A percentile compares a stretch with the other conserved stretches of the same genome.
Evolutionary conservation across 1,140 invertebrate species (phyloP).

Genomic region (Brachionus angularis): DNA sequence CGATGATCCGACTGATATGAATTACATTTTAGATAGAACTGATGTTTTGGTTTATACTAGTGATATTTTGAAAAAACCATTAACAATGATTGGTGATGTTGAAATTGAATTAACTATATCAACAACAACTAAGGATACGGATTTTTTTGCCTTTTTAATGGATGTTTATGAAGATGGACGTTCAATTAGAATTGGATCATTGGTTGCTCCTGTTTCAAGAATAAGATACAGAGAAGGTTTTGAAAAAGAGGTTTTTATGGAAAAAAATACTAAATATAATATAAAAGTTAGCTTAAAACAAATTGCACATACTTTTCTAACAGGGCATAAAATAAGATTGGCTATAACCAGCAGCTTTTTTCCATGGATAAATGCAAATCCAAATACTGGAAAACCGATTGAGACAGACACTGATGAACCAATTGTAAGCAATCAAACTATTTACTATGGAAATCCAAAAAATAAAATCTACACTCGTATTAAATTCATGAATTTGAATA

Average conservation of each 20-base stretch:
- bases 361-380: constrained; percentile 26
- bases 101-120: constrained; percentile 12
- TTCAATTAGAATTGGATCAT: constrained; percentile 33
- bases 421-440: constrained; percentile 5
- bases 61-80: neutral
- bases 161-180: constrained; percentile 5
- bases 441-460: neutral
- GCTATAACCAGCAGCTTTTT: constrained; percentile 38
- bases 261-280: constrained; percentile 1
- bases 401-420: neutral
- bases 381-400: constrained; percentile 14
- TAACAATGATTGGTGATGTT: constrained; percentile 12
- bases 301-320: constrained; percentile 30
- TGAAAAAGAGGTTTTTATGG: constrained; percentile 29
- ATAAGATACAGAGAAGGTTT: constrained; percentile 31
- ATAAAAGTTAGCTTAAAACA: constrained; percentile 19
- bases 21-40: neutral
- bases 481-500: too few species aligned
- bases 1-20: neutral
- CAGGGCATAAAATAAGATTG: neutral
- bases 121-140: neutral
- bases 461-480: neutral
- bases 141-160: constrained; percentile 13
- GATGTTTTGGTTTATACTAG: constrained; percentile 26
- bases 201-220: neutral